Conservation (phyloP, 2,888 invertebrate species). For the Neria commutata region DNA sequence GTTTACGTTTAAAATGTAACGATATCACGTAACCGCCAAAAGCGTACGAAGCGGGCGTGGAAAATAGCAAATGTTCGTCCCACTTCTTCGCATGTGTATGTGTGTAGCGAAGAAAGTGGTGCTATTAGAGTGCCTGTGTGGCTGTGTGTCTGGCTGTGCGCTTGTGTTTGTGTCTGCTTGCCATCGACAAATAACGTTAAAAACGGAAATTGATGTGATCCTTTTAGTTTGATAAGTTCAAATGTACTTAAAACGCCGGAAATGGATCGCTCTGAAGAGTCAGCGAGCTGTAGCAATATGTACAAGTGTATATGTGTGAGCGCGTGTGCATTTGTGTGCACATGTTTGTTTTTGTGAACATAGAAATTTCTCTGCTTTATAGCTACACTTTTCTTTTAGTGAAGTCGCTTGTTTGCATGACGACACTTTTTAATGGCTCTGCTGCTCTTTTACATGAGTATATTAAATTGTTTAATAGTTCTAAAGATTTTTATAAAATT, state of each 20-base stretch:
- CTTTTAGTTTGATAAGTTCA: slow-evolving; percentile 24
- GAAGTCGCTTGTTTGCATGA: too few species aligned
- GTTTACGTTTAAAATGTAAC: neutral
- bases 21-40: slow-evolving; percentile 3
- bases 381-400: neutral
- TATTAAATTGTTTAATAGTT: too few species aligned
- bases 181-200: slow-evolving; percentile 29
- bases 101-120: too few species aligned
- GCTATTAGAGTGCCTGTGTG: neutral
- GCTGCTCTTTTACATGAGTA: too few species aligned
- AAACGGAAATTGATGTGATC: slow-evolving; percentile 27
- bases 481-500: too few species aligned
- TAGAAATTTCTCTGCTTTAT: neutral
- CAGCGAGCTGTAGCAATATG: too few species aligned
- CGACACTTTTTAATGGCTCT: too few species aligned
- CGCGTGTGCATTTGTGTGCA: neutral
- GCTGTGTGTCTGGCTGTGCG: neutral
- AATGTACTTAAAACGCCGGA: slow-evolving; percentile 15
- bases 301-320: neutral
- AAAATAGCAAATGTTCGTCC: neutral
- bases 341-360: slow-evolving; percentile 3
- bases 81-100: neutral
- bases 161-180: slow-evolving; percentile 5
- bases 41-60: too few species aligned
- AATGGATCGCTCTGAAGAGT: too few species aligned